Base-by-base conservation (phyloP, 2,113 vertebrate species). In the Leptocoma aspasia region DNA sequence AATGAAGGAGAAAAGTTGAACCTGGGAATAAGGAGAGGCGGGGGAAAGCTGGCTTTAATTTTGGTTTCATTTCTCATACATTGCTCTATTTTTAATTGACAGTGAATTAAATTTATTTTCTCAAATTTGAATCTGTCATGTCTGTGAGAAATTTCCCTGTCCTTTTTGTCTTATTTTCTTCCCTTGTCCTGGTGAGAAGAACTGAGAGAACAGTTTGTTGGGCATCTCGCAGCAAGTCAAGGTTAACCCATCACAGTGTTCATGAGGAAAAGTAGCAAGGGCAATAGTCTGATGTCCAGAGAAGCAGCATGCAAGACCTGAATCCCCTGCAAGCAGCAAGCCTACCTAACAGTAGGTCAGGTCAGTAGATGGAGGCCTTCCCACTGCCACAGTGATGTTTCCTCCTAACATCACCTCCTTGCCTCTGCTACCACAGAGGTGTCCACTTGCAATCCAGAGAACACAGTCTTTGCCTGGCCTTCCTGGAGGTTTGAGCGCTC, bases 381-480 rank as follows among this genome's bases (percentile, higher is more conserved):
- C 21, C 20, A n/a, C n/a, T 42, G 19, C 15, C 39, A 44, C 28
- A 9, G 10, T 3, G 1, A 16, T 6, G 0, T 10, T 41, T 86
- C 27, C 8, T 75, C 26, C 26, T 49, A 4, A 11, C 30, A n/a
- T 23, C 20, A 13, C 9, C 11, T 54, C 16, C 33, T 16, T 65
- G 26, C 9, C 26, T 64, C 63, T 65, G 45, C 16, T 37, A 21
- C 13, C 13, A 13, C 20, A 54, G 37, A 19, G 30, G 7, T 45
- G 50, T 75, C 52, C 12, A n/a, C 65, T 41, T 80, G 19, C 17
- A 8, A 24, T 10, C 27, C 41, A 61, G 35, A 6, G 27, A 57
- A 33, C 11, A 14, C 3, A 59, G 19, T 17, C 21, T 90, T 73
- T 39, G 9, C 17, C 44, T 31, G 26, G 59, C 11, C 8, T 13